Evolutionary conservation across 2,888 invertebrate genomes (phyloP), one percentile per base, ranked within the genome.

Genomic region (Frankliniella fusca): DNA sequence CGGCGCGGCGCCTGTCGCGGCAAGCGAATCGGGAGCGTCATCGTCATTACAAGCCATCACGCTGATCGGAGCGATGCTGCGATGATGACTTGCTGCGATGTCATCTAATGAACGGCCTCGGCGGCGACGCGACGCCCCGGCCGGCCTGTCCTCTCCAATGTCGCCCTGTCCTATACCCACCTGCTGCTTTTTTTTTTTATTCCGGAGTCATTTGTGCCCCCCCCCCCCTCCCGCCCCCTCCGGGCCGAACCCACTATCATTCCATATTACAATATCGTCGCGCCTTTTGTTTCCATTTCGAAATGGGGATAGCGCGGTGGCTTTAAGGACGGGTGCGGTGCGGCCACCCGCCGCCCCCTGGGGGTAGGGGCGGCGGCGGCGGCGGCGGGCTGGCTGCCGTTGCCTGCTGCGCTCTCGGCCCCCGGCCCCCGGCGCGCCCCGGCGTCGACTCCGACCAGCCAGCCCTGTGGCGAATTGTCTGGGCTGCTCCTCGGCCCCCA

Each of bases 31-130:
- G 70, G 70, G 70, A 23, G 23, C 70, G 70, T 76, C 70, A 76
- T 76, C 70, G 70, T 76, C 70, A 76, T 76, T 76, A 76, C 70
- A 23, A 76, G 70, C 70, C 70, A 76, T 76, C 70, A 27, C 70
- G 70, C 70, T 23, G 70, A 76, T 76, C 70, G 70, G 27, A 27
- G 70, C 27, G 70, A 76, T 23, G 54, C 54, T 38, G 38, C 61
- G 61, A 61, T 61, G 61, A 61, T 61, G 61, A 61, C 61, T 61
- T 61, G 61, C 61, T 61, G 61, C 61, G 61, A 61, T 61, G 61
- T 61, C 61, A 61, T 61, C 61, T 61, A 61, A 61, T 61, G 61
- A 61, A 15, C 61, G 61, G n/a, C 61, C 61, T 61, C 61, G 61
- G 61, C 7, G 15, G 20, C 18, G 61, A 38, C 38, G 38, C 38